Evolutionary conservation across 1,140 invertebrate species (phyloP).

Genomic region (Drosophila pallidifrons): DNA sequence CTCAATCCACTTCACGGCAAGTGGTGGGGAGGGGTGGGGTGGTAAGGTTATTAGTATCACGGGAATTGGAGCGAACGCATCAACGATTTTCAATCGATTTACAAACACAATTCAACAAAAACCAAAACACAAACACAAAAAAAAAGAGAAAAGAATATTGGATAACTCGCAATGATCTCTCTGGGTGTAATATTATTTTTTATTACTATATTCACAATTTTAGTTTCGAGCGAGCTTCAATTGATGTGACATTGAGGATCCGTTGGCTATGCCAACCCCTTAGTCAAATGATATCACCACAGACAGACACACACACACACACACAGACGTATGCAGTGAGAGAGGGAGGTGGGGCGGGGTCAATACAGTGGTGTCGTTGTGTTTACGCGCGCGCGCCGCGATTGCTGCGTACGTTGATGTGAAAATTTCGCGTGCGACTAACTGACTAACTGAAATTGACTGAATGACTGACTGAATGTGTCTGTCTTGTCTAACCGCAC

Average conservation of each 20-base stretch:
- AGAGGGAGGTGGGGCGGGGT: conserved; percentile 11
- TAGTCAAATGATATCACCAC: conserved; percentile 55
- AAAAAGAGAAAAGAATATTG: conserved; percentile 18
- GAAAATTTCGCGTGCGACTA: conserved; percentile 70
- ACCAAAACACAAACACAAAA: conserved; percentile 19
- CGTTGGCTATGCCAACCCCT: not conserved
- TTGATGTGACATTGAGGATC: conserved; percentile 44
- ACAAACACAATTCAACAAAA: conserved; percentile 5
- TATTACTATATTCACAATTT: not conserved
- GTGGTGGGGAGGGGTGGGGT: not conserved
- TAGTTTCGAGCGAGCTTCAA: conserved; percentile 8
- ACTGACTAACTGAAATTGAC: conserved; percentile 45
- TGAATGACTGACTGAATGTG: conserved; percentile 44
- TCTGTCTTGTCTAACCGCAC: conserved; percentile 40
- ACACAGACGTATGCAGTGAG: too few relatives aligned
- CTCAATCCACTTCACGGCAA: not conserved
- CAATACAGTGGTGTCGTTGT: conserved; percentile 2
- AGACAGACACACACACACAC: too few relatives aligned
- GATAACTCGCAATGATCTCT: not conserved
- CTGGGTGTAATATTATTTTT: not conserved
- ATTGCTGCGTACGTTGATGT: conserved; percentile 56
- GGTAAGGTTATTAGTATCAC: conserved; percentile 5
- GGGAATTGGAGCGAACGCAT: conserved; percentile 69
- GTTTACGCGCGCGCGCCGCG: conserved; percentile 16
- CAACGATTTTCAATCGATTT: conserved; percentile 57